Base-by-base conservation (phyloP, 1,140 invertebrate species). In the Hermatobates lingyangjiaoensis region DNA sequence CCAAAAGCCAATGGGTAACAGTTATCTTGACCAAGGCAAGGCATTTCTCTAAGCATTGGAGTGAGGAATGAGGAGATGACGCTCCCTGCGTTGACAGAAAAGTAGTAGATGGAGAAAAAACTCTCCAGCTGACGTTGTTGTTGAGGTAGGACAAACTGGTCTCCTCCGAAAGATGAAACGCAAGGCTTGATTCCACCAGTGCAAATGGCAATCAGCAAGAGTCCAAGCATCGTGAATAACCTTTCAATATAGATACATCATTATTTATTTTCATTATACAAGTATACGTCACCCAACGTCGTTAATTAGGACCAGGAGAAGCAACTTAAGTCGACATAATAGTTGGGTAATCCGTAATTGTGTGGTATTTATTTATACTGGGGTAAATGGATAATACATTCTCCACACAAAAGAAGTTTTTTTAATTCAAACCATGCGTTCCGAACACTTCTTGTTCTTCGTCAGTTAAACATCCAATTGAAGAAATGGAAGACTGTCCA, bases 131-230 rank as follows among this genome's bases (percentile, higher is more conserved):
- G 77, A 53, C 66, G 66, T 59, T 76, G 78, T 67, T 84, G 86
- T 60, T 81, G 75, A 0, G 87, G 87, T 30, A 87, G 56, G 53
- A 75, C 69, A 64, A 93, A 94, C 69, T 98, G 95, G 68, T 98
- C 94, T 0, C 90, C 95, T 20, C 95, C 95, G 66, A 98, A 98
- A 0, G 94, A 86, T 0, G 88, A 79, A 0, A 98, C 93, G 63
- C 92, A 97, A 0, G 95, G 92, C 63, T 98, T 98, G 60, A 99
- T 98, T 2, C 94, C 90, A 7, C 92, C 95, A 0, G 89, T 91
- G 1, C 91, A 90, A 14, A 92, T 50, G 2, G 88, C 88, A 56
- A 95, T 89, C 15, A 93, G 66, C 0, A 80, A 58, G 51, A 94
- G 66, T 0, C 88, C 89, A n/a, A 87, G 7, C 5, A 90, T 71